Percentiles rank a stretch among this genome's conserved stretches.
phyloP scores from a whole-genome alignment of 2,888 invertebrate species.

The Balanococcus diminutus region DNA sequence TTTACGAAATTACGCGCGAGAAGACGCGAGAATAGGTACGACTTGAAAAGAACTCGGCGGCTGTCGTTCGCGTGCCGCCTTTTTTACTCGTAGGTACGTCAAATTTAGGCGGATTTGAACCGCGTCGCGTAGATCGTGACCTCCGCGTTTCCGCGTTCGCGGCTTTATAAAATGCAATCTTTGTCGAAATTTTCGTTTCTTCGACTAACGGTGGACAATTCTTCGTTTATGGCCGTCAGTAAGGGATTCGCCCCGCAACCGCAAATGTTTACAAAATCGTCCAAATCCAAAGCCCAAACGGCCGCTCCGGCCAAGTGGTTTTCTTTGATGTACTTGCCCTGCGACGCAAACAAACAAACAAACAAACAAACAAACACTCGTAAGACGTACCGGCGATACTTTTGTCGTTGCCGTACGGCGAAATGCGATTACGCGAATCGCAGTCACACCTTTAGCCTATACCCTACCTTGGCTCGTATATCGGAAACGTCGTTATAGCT shows the following conservation, averaged over 20 bases:
- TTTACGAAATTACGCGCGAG: too few relatives aligned
- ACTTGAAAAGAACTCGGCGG: too few relatives aligned
- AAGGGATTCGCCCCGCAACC: slow-evolving; percentile 49
- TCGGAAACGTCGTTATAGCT: slow-evolving; percentile 76
- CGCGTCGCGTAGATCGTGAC: too few relatives aligned
- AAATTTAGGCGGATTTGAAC: too few relatives aligned
- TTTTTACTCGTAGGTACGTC: too few relatives aligned
- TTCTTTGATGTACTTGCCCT: slow-evolving; percentile 52
- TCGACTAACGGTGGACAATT: not conserved
- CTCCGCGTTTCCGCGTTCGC: too few relatives aligned
- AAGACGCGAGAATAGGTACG: too few relatives aligned
- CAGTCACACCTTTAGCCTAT: too few relatives aligned
- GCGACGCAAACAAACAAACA: not conserved
- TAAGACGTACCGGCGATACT: too few relatives aligned
- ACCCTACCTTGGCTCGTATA: slow-evolving; percentile 72
- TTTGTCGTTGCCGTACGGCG: not conserved
- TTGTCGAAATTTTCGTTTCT: not conserved
- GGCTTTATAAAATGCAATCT: too few relatives aligned
- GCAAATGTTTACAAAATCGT: slow-evolving; percentile 51
- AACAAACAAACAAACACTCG: not conserved
- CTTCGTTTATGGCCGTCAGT: slow-evolving; percentile 41
- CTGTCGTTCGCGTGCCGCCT: too few relatives aligned
- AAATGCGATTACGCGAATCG: too few relatives aligned
- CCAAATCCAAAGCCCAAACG: slow-evolving; percentile 52
- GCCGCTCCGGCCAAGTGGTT: slow-evolving; percentile 43